A percentile compares a stretch with the other conserved stretches of the same genome.
Evolutionary conservation across 2,888 invertebrate genomes (phyloP).

Genomic region (Gortyna flavago): DNA sequence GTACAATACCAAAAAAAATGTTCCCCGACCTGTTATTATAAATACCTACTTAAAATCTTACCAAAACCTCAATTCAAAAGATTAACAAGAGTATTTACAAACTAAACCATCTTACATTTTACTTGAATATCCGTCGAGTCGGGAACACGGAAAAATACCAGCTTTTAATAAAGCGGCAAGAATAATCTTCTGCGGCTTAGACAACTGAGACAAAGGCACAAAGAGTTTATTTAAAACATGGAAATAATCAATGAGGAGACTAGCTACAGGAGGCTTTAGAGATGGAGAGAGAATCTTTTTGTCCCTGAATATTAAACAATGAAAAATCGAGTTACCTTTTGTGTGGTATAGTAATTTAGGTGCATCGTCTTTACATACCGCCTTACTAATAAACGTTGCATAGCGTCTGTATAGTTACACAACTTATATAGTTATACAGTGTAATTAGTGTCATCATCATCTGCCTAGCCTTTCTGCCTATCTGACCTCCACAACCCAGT

Average conservation of each 20-base stretch:
- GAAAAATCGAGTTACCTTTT: neutral
- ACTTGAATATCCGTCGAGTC: constrained; percentile 44
- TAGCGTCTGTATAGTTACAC: no score
- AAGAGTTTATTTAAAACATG: constrained; percentile 73
- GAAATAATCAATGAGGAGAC: constrained; percentile 72
- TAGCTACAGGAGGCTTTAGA: constrained; percentile 30
- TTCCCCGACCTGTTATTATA: no score
- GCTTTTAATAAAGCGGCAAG: constrained; percentile 67
- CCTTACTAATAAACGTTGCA: no score
- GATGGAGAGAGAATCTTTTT: constrained; percentile 22
- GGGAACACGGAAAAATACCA: constrained; percentile 54
- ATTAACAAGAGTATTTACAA: constrained; percentile 22
- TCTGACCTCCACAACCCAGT: no score
- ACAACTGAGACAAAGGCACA: constrained; percentile 71
- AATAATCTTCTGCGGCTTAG: constrained; percentile 69
- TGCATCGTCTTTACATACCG: no score
- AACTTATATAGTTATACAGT: no score
- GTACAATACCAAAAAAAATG: no score
- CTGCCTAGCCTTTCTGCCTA: no score
- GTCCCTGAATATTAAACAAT: constrained; percentile 2
- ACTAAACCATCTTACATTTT: constrained; percentile 32
- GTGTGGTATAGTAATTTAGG: no score
- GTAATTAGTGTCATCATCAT: no score
- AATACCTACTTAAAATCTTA: neutral
- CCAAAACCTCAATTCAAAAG: neutral